Percentiles rank a stretch among this genome's conserved stretches.
Evolutionary conservation across 2,113 vertebrate genomes (phyloP).

Genomic region (Synodontis membranacea): DNA sequence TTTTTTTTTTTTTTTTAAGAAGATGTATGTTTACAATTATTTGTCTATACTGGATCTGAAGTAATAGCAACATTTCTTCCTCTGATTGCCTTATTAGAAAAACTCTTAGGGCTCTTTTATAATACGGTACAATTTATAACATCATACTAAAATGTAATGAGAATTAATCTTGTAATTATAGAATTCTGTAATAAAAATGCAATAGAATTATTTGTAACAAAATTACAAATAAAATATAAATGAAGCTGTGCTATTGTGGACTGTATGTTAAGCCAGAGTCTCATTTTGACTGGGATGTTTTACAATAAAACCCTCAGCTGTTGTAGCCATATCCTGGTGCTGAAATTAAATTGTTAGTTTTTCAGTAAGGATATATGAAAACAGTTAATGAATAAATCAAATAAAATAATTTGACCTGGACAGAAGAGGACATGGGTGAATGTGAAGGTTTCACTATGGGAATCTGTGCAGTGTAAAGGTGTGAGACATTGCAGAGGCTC

Average conservation of each 20-base stretch:
- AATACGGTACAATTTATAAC: slow-evolving; percentile 36
- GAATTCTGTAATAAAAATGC: neutral
- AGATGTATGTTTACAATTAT: slow-evolving; percentile 43
- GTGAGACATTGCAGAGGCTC: slow-evolving; percentile 43
- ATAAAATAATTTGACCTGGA: neutral
- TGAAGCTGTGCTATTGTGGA: neutral
- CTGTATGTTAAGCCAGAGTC: neutral
- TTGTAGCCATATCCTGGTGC: neutral
- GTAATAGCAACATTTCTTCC: slow-evolving; percentile 13
- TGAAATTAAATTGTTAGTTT: neutral
- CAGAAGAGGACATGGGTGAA: neutral
- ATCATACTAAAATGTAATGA: slow-evolving; percentile 42
- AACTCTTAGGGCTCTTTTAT: slow-evolving; percentile 40
- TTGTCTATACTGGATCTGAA: slow-evolving; percentile 45
- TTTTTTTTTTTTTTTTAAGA: neutral
- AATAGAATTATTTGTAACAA: slow-evolving; percentile 34
- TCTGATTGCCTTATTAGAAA: slow-evolving; percentile 29
- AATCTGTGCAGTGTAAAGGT: slow-evolving; percentile 13
- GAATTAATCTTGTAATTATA: slow-evolving; percentile 40
- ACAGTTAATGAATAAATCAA: neutral
- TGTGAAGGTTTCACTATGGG: neutral
- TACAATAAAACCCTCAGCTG: neutral
- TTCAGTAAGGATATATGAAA: neutral
- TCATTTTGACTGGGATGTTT: neutral
- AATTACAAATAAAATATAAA: slow-evolving; percentile 41